Base-by-base conservation (phyloP, 2,113 vertebrate species). In the Dasyornis broadbenti region DNA sequence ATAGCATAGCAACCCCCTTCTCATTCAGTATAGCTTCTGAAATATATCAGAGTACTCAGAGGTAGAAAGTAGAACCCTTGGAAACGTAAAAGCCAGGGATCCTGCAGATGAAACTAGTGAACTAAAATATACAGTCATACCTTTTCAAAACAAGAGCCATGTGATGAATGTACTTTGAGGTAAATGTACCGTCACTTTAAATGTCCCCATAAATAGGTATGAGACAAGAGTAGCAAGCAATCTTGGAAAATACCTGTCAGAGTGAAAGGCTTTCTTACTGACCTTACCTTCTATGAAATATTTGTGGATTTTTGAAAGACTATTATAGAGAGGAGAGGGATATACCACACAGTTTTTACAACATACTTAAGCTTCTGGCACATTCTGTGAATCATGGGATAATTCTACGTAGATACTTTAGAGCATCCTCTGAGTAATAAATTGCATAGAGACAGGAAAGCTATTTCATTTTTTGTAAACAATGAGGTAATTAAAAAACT, bases 151-250 rank as follows among this genome's bases (percentile, higher is more conserved):
- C n/a, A 69, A 73, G 19, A 93, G 61, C 56, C 71, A 45, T 9
- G 54, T 71, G 69, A 78, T 49, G 57, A 86, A 95, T 64, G 79
- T 33, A 86, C 59, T 95, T 82, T 31, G 75, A 78, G 53, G 75
- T 79, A 94, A 96, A 97, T 75, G 47, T 66, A 68, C 79, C 3
- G 2, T 86, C 90, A 83, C 75, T 94, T 91, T 95, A 88, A 92
- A 89, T 89, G 90, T 71, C 83, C 49, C 65, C 56, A 73, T 75
- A 93, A 96, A 94, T 42, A 94, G 60, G 37, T 82, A 64, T 11
- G 22, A 93, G 59, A 88, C 72, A 69, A 82, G 77, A 85, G 73
- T 22, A 90, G 79, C 53, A 81, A 86, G 64, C 45, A 92, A 82
- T 96, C 80, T 90, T 10, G 11, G 44, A 94, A 95, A 95, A 94